Conservation (phyloP, 2,888 invertebrate genomes). For the Macaria liturata region DNA sequence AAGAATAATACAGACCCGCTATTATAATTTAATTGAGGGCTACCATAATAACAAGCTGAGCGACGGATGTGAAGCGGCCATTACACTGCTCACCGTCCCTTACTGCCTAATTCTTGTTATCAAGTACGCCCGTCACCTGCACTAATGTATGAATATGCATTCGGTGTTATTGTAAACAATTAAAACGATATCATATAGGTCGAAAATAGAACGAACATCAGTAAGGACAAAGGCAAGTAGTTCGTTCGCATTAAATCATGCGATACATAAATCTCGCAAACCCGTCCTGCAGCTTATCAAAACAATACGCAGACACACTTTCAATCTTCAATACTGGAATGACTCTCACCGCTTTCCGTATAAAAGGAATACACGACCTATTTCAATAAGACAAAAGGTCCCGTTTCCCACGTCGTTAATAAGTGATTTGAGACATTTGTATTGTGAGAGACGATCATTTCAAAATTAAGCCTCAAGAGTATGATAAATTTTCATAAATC, state of each 20-base stretch:
- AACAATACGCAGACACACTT: constrained; percentile 84
- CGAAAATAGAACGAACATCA: constrained; percentile 74
- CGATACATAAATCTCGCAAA: constrained; percentile 80
- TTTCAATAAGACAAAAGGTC: constrained; percentile 54
- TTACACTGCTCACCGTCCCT: constrained; percentile 43
- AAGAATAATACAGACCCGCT: constrained; percentile 64
- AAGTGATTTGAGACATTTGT: constrained; percentile 49
- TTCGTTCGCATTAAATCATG: constrained; percentile 84
- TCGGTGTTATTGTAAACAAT: constrained; percentile 14
- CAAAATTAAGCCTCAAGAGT: constrained; percentile 82
- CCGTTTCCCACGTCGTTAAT: constrained; percentile 52
- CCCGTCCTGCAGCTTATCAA: constrained; percentile 83
- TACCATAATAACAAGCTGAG: constrained; percentile 57
- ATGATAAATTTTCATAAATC: constrained; percentile 83
- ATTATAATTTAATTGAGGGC: constrained; percentile 73
- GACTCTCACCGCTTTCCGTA: constrained; percentile 51
- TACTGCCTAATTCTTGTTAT: constrained; percentile 40
- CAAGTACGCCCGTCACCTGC: constrained; percentile 36
- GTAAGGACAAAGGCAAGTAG: constrained; percentile 69
- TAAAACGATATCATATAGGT: constrained; percentile 17
- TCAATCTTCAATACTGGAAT: constrained; percentile 62
- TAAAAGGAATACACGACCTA: constrained; percentile 52
- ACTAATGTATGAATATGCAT: constrained; percentile 25
- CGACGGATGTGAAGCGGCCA: constrained; percentile 52
- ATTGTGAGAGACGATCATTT: constrained; percentile 62